Conservation (phyloP, 2,113 vertebrate genomes). For the Macquaria ambigua region DNA sequence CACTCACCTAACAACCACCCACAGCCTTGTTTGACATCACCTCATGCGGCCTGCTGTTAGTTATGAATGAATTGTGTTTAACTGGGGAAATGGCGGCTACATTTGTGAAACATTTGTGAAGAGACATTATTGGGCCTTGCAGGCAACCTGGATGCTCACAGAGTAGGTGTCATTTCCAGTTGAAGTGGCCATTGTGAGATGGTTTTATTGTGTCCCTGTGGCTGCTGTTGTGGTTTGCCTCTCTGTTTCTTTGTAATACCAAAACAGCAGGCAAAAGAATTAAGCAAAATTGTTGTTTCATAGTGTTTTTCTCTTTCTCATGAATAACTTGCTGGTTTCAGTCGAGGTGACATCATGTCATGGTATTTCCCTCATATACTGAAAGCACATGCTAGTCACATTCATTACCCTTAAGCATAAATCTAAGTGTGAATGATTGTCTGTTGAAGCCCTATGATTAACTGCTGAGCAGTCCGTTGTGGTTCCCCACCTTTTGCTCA, state of each 20-base stretch:
- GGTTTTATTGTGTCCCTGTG: conserved; percentile 21
- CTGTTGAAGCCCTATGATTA: conserved; percentile 58
- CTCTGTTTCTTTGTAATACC: not conserved
- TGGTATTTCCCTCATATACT: conserved; percentile 9
- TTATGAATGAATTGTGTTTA: conserved; percentile 56
- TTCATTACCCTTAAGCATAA: conserved; percentile 37
- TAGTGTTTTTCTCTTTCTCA: not conserved
- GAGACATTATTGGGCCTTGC: conserved; percentile 34
- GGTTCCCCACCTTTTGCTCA: conserved; percentile 53
- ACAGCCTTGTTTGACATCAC: conserved; percentile 52
- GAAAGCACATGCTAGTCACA: conserved; percentile 47
- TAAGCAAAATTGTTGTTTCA: not conserved
- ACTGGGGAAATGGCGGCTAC: conserved; percentile 14
- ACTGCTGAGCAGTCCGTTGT: conserved; percentile 50
- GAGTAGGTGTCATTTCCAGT: conserved; percentile 30
- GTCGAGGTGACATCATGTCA: conserved; percentile 28
- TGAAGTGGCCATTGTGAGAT: conserved; percentile 43
- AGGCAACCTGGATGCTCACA: conserved; percentile 26
- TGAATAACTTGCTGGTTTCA: conserved; percentile 7
- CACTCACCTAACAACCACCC: conserved; percentile 46
- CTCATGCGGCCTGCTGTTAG: conserved; percentile 30
- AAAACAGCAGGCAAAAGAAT: not conserved
- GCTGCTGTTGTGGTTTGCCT: conserved; percentile 11
- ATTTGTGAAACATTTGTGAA: conserved; percentile 39
- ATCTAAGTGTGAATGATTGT: conserved; percentile 66